A percentile compares a stretch with the other conserved stretches of the same genome.
Evolutionary conservation across 2,113 vertebrate species (phyloP).

Genomic region (Engraulis encrasicolus): DNA sequence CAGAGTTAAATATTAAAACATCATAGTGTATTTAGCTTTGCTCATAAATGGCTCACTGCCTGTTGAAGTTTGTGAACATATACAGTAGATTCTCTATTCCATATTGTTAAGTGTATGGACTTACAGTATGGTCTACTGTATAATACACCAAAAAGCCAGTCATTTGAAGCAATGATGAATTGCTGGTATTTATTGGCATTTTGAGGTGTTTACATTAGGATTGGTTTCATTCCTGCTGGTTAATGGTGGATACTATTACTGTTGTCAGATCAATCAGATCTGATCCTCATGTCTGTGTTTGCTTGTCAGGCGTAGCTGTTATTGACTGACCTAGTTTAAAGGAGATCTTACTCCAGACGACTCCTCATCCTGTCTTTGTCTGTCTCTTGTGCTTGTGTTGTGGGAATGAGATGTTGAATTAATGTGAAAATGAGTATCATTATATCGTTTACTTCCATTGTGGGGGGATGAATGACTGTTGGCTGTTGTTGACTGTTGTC

Average conservation of each 20-base stretch:
- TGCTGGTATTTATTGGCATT: neutral
- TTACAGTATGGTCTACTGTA: neutral
- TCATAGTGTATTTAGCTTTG: conserved; percentile 32
- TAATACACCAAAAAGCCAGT: neutral
- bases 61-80: neutral
- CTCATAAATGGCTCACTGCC: neutral
- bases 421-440: neutral
- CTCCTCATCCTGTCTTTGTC: neutral
- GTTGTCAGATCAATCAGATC: neutral
- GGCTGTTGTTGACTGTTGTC: neutral
- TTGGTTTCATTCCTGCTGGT: neutral
- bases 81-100: neutral
- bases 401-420: neutral
- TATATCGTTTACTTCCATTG: neutral
- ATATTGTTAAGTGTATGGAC: neutral
- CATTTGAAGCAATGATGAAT: neutral
- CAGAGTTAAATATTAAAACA: conserved; percentile 58
- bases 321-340: conserved; percentile 15
- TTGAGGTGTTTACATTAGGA: neutral
- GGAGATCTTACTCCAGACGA: neutral
- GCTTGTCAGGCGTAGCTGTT: conserved; percentile 33
- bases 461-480: neutral
- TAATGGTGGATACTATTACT: neutral
- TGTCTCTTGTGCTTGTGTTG: neutral
- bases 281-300: conserved; percentile 55